Evolutionary conservation across 2,113 vertebrate genomes (phyloP), one percentile per base, ranked within the genome.

Genomic region (Saccopteryx leptura): DNA sequence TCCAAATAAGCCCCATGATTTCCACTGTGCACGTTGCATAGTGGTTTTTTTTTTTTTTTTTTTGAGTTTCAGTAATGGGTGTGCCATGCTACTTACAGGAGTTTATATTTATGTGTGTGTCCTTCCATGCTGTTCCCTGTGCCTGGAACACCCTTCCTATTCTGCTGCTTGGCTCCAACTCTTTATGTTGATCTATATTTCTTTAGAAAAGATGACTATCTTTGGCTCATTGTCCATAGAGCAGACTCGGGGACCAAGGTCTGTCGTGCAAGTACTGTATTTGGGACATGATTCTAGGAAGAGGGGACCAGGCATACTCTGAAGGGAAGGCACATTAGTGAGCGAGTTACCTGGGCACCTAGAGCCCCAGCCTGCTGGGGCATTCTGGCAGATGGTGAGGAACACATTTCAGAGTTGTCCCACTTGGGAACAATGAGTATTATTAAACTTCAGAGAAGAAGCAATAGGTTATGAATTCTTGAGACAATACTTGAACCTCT

Each of bases 381-480:
- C 26, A 7, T 92, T 84, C 39, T 21, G 68, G 52, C 75, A 72
- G 39, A 63, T n/a, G 23, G 21, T 46, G 6, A 61, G 46, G 50
- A 76, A 68, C 50, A 17, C 10, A 26, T 52, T 89, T 82, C 10
- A 89, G 58, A 50, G 28, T 56, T 86, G 69, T 71, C 48, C 39
- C 48, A 78, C 46, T 23, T 46, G 66, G 24, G 58, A 56, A 46
- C 65, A 66, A 24, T 14, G 31, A 80, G 84, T 63, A 92, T 66
- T 65, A 91, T 72, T 96, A 87, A 80, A 61, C 72, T 75, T 87
- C n/a, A 54, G 50, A 72, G 69, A 92, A 63, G 72, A 10, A 56
- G 26, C 31, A 39, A 71, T 39, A 17, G 23, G 28, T 24, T 52
- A 3, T 56, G 60, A 54, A 46, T 94, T 50, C 80, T 87, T 58